Percentiles rank a stretch among this genome's conserved stretches.
phyloP scores from a whole-genome alignment of 1,140 invertebrate species.

The Zaprionus taronus region DNA sequence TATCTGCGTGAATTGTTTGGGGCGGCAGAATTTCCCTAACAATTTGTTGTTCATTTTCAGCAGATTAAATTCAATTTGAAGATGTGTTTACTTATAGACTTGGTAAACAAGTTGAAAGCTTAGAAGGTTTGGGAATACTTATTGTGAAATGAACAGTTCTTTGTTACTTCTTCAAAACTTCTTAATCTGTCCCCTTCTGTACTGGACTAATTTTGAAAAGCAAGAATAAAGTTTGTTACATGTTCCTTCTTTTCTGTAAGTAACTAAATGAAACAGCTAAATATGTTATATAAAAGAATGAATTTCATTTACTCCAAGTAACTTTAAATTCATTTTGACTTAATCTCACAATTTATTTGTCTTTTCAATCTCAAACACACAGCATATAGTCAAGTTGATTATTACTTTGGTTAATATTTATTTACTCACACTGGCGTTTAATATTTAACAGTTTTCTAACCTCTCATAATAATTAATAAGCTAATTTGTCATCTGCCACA shows the following conservation, averaged over 20 bases:
- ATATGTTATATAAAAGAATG: too few relatives aligned
- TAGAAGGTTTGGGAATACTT: neutral
- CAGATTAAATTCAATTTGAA: slow-evolving; percentile 1
- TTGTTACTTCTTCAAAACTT: too few relatives aligned
- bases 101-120: neutral
- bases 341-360: neutral
- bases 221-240: neutral
- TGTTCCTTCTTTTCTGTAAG: neutral
- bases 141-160: neutral
- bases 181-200: too few relatives aligned
- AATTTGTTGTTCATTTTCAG: slow-evolving; percentile 7
- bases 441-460: neutral
- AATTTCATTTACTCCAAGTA: too few relatives aligned
- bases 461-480: slow-evolving; percentile 12
- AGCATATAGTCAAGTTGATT: neutral
- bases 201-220: too few relatives aligned
- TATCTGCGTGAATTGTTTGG: slow-evolving; percentile 2
- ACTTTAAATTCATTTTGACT: neutral
- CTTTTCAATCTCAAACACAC: neutral
- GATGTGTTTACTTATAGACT: neutral
- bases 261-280: too few relatives aligned
- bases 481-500: slow-evolving; percentile 28
- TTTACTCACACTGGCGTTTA: neutral
- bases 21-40: neutral
- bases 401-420: neutral